Evolutionary conservation across 1,140 invertebrate species (phyloP), one percentile per base, ranked within the genome.

Genomic region (Lepidurus couesii): DNA sequence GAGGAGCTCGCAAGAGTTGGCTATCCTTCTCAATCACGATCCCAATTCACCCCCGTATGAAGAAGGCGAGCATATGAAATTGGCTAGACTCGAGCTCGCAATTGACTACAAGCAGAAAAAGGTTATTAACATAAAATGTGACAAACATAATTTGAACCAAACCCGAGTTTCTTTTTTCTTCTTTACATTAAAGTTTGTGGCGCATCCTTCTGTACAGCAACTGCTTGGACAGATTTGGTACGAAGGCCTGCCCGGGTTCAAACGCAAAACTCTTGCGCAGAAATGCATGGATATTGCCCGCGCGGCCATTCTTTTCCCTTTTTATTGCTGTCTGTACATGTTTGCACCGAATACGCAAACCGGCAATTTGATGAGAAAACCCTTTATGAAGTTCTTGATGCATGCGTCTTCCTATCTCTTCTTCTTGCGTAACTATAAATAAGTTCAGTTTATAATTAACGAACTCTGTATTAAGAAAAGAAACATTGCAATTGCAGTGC

Each of bases 381-480:
- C 95, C 0, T 97, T 97, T 84, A 95, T 97, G 90, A 97, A 97
- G 85, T 98, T 98, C 84, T 89, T 97, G 79, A 92, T 93, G 78
- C 95, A 97, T 83, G 93, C 94, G 0, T 92, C 93, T 0, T 95
- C 94, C 16, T 97, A 97, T 85, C 86, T 96, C 53, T 95, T 96
- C 85, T 97, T 97, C 84, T 87, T 98, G 73, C 86, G 94, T 95
- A 77, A 53, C 24, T n/a, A 73, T 9, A 53, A 4, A 76, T 24
- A 78, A 78, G 21, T 1, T 16, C 9, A 78, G 16, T 6, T 26
- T 24, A 73, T 5, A 10, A 73, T 13, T 44, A 78, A 9, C 42
- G 13, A 16, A 65, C 53, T 16, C 13, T 16, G 6, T 16, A 4
- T 16, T 47, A 47, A 47, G 0, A 21, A 77, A 65, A 65, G 9